Base-by-base conservation (phyloP, 2,888 invertebrate species). In the Cantharis rufa region DNA sequence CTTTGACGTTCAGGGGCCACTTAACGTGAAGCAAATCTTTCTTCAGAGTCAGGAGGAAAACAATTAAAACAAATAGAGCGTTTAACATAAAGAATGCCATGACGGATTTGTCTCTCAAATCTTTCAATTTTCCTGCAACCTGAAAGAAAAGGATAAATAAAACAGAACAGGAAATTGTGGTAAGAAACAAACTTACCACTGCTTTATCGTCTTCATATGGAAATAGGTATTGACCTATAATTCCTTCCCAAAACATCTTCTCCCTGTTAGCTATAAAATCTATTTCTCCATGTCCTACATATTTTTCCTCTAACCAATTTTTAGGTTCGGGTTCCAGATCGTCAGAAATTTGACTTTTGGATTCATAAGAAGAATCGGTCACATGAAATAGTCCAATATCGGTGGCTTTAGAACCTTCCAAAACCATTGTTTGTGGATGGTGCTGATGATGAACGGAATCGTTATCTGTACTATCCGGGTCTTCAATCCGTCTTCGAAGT, bases 31-130 rank as follows among this genome's bases (percentile, higher is more conserved):
- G 85, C 62, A 90, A 89, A 82, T 93, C 92, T 85, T 94, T 94
- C 84, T 94, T 92, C 75, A 94, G 86, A 85, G 95, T 94, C 70
- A 95, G 89, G 79, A 94, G 88, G 83, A 94, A 92, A 0, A 95
- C 92, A 74, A 94, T 91, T 63, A 95, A 89, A 13, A 95, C 93
- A 88, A 94, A 95, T 21, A 95, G 89, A 15, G 94, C 91, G 87
- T 95, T 95, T 62, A 94, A 87, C 93, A 95, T 94, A 80, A 94
- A 91, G 87, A 94, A 94, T 69, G 91, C 91, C 83, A 93, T 91
- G 3, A 92, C 91, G 76, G 91, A 90, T 86, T 92, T 92, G 86
- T 94, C 94, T 27, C 94, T 87, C 72, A 94, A 87, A 78, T 91
- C 91, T 80, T 90, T 89, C 75, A 93, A 87, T 15, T 91, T 90